phyloP scores from a whole-genome alignment of 2,888 invertebrate genomes.

The Neoaliturus tenellus region DNA sequence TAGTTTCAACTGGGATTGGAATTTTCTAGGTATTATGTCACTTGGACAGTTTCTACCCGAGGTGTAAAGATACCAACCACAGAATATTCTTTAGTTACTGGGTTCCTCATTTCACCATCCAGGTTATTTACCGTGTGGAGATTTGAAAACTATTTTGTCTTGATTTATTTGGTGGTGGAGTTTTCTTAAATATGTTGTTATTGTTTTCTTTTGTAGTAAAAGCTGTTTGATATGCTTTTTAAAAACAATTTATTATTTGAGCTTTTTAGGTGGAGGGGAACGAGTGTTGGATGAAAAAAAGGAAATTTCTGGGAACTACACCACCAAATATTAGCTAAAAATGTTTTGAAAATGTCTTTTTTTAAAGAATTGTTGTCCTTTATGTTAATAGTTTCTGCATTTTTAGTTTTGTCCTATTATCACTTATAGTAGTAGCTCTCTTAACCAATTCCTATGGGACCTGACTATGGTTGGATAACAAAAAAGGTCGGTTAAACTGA shows the following conservation, averaged over 20 bases:
- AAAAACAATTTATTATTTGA: not conserved
- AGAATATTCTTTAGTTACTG: conserved; percentile 32
- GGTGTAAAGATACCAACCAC: conserved; percentile 26
- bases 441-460: no score
- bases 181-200: not conserved
- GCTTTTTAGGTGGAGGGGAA: not conserved
- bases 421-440: no score
- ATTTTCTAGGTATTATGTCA: conserved; percentile 24
- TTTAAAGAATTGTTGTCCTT: no score
- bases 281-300: not conserved
- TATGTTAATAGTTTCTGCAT: no score
- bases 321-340: not conserved
- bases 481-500: no score
- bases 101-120: conserved; percentile 15
- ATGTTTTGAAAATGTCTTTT: not conserved
- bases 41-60: conserved; percentile 29
- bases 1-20: not conserved
- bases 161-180: conserved; percentile 26
- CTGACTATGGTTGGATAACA: no score
- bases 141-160: not conserved
- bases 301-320: not conserved
- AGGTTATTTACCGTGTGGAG: conserved; percentile 6
- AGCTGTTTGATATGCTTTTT: not conserved
- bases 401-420: no score
- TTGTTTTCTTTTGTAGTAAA: no score